These are phyloP conservation scores for Xiphorhynchus elegans DNA, from an alignment of 2,113 vertebrate species.

Conservation along the genomic window DNA sequence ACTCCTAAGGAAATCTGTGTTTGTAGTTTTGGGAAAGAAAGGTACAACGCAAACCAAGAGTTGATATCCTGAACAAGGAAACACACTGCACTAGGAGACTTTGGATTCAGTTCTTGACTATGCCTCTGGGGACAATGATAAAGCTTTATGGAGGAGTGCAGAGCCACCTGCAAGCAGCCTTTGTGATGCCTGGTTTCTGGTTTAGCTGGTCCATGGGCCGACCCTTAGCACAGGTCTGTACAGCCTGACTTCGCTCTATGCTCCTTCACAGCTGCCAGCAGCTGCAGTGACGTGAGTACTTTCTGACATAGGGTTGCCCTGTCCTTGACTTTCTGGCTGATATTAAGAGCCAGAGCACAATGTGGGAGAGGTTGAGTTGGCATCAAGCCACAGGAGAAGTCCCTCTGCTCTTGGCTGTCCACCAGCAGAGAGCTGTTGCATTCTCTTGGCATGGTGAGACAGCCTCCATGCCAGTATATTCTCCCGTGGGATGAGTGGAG, in stretches of 20 bases:
- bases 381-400: not conserved
- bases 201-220: not conserved
- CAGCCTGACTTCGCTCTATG: not conserved
- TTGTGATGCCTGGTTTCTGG: not conserved
- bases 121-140: not conserved
- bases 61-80: not conserved
- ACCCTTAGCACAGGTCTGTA: not conserved
- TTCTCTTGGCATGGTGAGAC: not conserved
- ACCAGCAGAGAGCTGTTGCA: not conserved
- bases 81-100: not conserved
- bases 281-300: not conserved
- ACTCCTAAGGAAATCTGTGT: constrained; percentile 23
- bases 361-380: not conserved
- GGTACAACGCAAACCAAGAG: not conserved
- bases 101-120: not conserved
- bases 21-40: not conserved
- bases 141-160: not conserved
- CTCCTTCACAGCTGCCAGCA: not conserved
- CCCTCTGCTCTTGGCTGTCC: not conserved
- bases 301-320: not conserved
- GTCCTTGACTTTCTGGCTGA: constrained; percentile 20
- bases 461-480: not conserved
- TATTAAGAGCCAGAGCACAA: not conserved
- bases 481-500: not conserved
- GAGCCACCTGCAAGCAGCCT: not conserved